phyloP scores from a whole-genome alignment of 1,140 invertebrate genomes.

The Tribolium castaneum region DNA sequence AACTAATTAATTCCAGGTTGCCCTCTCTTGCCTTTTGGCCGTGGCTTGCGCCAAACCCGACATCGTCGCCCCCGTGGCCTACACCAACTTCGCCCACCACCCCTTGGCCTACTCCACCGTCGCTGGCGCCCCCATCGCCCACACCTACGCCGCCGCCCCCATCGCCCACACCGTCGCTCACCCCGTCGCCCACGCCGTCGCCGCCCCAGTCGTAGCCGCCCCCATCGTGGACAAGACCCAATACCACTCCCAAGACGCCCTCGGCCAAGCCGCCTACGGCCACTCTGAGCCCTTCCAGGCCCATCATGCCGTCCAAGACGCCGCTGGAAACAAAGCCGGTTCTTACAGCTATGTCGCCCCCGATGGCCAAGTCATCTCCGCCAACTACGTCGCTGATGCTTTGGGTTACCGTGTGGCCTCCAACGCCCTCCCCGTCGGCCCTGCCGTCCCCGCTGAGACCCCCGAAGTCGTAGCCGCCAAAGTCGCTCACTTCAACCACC shows the following conservation, averaged over 20 bases:
- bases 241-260: slow-evolving; percentile 70
- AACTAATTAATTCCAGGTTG: slow-evolving; percentile 55
- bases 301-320: slow-evolving; percentile 67
- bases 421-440: slow-evolving; percentile 67
- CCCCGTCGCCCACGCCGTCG: slow-evolving; percentile 60
- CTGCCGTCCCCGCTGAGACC: slow-evolving; percentile 63
- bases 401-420: slow-evolving; percentile 68
- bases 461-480: slow-evolving; percentile 66
- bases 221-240: slow-evolving; percentile 64
- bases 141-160: slow-evolving; percentile 58
- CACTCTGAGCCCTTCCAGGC: slow-evolving; percentile 68
- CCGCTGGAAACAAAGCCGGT: slow-evolving; percentile 68
- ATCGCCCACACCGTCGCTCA: slow-evolving; percentile 58
- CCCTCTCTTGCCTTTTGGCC: slow-evolving; percentile 46
- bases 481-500: slow-evolving; percentile 59
- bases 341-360: slow-evolving; percentile 69
- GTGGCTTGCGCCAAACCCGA: slow-evolving; percentile 53
- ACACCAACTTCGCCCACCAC: slow-evolving; percentile 63
- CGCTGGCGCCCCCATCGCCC: slow-evolving; percentile 62
- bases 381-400: slow-evolving; percentile 66
- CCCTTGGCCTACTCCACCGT: slow-evolving; percentile 54
- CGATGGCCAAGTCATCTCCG: slow-evolving; percentile 66
- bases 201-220: slow-evolving; percentile 64
- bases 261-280: slow-evolving; percentile 69
- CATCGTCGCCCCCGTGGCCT: slow-evolving; percentile 64